These are phyloP conservation scores for Trilocha varians DNA, from an alignment of 2,888 invertebrate species.

Conservation along the genomic window DNA sequence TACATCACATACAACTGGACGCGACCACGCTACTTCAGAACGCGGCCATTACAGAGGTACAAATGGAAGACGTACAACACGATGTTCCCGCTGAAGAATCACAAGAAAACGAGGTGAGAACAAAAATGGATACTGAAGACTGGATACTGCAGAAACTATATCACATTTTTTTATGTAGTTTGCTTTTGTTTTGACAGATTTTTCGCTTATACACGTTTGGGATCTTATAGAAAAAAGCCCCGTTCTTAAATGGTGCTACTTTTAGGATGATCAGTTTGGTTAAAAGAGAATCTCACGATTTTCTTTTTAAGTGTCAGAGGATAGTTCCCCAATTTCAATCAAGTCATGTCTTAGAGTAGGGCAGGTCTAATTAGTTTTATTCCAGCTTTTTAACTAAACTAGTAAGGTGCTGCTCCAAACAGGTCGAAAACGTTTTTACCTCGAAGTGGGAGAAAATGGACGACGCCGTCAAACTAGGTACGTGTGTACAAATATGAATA, in stretches of 20 bases:
- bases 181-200: no score
- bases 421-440: constrained; percentile 68
- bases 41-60: constrained; percentile 85
- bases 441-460: constrained; percentile 92
- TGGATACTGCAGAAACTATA: constrained; percentile 2
- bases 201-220: no score
- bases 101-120: constrained; percentile 61
- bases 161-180: no score
- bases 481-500: constrained; percentile 53
- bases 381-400: constrained; percentile 64
- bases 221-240: no score
- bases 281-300: no score
- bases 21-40: constrained; percentile 88
- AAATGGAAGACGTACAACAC: constrained; percentile 83
- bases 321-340: no score
- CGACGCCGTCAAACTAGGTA: constrained; percentile 88
- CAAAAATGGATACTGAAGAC: constrained; percentile 9
- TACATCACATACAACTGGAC: constrained; percentile 87
- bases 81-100: constrained; percentile 51
- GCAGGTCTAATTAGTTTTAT: constrained; percentile 60
- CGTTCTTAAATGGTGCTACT: no score
- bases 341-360: constrained; percentile 23
- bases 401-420: constrained; percentile 54
- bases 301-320: no score
- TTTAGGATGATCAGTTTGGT: no score